Evolutionary conservation across 2,797 vertebrate species (phyloP), one percentile per base, ranked within the genome.

Genomic region (Falco rusticolus): DNA sequence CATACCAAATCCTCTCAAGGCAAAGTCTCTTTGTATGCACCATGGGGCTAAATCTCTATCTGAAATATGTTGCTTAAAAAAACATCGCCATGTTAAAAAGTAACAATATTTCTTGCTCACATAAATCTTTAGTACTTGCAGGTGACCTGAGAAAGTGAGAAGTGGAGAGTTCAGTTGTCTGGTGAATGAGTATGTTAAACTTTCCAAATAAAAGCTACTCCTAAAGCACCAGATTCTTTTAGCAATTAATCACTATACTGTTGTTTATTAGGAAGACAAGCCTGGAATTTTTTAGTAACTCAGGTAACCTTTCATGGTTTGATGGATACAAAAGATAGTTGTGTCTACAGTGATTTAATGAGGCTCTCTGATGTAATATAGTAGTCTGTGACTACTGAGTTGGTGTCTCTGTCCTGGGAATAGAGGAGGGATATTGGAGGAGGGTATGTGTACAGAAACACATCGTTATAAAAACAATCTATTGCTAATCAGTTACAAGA

Each of bases 111-210:
- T 97, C 97, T 98, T 97, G 94, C 95, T 94, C 97, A 95, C 97
- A 98, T 98, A 98, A 98, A 98, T 98, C 97, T 98, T 93, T 63
- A 89, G 89, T 96, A 93, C 94, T 98, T 98, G 97, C 97, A 98
- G 97, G 98, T 97, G 97, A 97, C 95, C 96, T 95, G 95, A 97
- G 96, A 97, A 97, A 96, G 97, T 96, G 97, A 97, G 97, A 97
- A 96, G 91, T 92, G 96, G 97, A 96, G 97, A 98, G 98, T 97
- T 98, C 57, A 96, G 97, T 97, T 98, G 97, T 96, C 97, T 98
- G 97, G 97, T 97, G 97, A 98, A 97, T 89, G 90, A 96, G 91
- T 89, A 96, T 95, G 97, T 97, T 97, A 97, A 39, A 96, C 89
- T 96, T 96, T 95, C 93, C 83, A 97, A 72, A 97, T 97, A 97